These are phyloP conservation scores for Phenganax stokvisi DNA, from an alignment of 92 coral and sea anemone genomes.

Conservation along the genomic window DNA sequence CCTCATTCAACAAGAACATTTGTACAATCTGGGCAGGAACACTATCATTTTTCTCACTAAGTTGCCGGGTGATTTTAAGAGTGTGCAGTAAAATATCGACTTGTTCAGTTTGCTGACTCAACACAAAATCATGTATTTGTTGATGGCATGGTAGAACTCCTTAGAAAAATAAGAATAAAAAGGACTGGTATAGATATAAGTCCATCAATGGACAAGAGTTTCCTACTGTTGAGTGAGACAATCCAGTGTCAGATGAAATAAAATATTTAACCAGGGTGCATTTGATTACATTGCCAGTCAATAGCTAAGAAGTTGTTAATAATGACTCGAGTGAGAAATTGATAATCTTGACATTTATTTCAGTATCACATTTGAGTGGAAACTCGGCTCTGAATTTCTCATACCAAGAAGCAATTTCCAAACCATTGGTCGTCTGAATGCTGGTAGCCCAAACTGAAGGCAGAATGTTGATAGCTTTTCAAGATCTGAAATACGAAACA, in stretches of 20 bases:
- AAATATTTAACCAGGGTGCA: too few relatives aligned
- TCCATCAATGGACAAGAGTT: too few relatives aligned
- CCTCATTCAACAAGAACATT: constrained; percentile 76
- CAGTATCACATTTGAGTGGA: too few relatives aligned
- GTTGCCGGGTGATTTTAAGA: constrained; percentile 56
- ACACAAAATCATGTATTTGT: constrained; percentile 62
- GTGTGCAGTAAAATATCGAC: constrained; percentile 69
- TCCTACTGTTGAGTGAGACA: too few relatives aligned
- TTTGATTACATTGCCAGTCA: too few relatives aligned
- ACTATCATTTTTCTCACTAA: constrained; percentile 44
- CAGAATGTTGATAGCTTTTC: constrained; percentile 85
- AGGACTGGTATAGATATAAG: neutral
- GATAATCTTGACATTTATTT: too few relatives aligned
- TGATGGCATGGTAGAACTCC: constrained; percentile 80
- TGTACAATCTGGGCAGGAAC: constrained; percentile 52
- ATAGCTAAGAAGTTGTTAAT: too few relatives aligned
- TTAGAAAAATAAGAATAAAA: constrained; percentile 2
- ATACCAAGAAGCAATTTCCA: constrained; percentile 92
- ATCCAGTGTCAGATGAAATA: too few relatives aligned
- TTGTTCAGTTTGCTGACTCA: constrained; percentile 67
- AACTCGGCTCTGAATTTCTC: neutral
- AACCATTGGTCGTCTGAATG: constrained; percentile 74
- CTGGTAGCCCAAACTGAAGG: constrained; percentile 78
- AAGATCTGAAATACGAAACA: constrained; percentile 55
- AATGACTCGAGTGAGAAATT: too few relatives aligned